These are phyloP conservation scores for Patella caerulea DNA, from an alignment of 2,888 invertebrate genomes.

Conservation along the genomic window DNA sequence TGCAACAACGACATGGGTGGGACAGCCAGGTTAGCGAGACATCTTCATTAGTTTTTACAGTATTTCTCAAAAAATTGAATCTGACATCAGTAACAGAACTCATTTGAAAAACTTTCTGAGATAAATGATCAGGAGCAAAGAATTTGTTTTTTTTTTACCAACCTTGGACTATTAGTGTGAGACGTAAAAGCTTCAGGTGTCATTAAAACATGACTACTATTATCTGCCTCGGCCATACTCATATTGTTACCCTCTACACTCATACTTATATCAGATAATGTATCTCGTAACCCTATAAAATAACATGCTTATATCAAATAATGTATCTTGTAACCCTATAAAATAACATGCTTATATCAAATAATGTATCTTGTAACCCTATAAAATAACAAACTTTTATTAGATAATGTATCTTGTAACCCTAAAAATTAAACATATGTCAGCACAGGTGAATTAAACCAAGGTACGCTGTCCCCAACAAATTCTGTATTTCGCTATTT, in stretches of 20 bases:
- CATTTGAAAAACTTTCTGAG: too few species aligned
- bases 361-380: conserved; percentile 6
- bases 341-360: conserved; percentile 54
- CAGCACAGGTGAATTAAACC: too few species aligned
- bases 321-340: conserved; percentile 58
- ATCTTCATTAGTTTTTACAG: too few species aligned
- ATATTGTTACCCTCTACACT: conserved; percentile 64
- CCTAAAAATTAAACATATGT: conserved; percentile 33
- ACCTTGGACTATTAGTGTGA: conserved; percentile 51
- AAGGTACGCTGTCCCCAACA: too few species aligned
- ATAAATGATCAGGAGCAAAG: too few species aligned
- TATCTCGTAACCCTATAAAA: neutral
- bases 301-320: conserved; percentile 68
- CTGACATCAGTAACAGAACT: too few species aligned
- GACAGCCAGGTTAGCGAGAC: too few species aligned
- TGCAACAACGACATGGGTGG: too few species aligned
- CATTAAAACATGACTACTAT: conserved; percentile 72
- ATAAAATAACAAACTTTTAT: conserved; percentile 57
- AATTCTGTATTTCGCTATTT: too few species aligned
- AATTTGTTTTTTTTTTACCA: neutral
- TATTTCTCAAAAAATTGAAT: too few species aligned
- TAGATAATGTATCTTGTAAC: conserved; percentile 66
- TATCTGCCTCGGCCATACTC: conserved; percentile 34
- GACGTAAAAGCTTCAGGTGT: conserved; percentile 89
- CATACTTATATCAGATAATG: conserved; percentile 53